phyloP scores from a whole-genome alignment of 2,797 vertebrate genomes.

The Aulostomus chinensis region DNA sequence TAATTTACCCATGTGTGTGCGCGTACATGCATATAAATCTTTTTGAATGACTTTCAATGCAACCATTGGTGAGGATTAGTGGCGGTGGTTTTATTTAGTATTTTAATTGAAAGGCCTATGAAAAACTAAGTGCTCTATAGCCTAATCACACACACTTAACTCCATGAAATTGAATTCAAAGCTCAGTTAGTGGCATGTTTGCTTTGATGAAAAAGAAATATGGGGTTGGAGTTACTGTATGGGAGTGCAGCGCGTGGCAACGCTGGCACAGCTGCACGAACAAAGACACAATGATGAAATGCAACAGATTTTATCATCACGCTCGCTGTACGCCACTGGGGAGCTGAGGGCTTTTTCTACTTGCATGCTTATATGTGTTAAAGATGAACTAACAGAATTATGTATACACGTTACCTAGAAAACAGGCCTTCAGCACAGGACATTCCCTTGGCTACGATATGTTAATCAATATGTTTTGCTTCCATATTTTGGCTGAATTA shows the following conservation, averaged over 20 bases:
- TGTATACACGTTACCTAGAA: slow-evolving; percentile 54
- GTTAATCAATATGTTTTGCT: slow-evolving; percentile 46
- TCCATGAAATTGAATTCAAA: slow-evolving; percentile 18
- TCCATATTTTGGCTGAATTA: slow-evolving; percentile 16
- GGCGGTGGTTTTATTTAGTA: slow-evolving; percentile 32
- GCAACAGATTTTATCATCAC: slow-evolving; percentile 53
- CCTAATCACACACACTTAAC: slow-evolving; percentile 36
- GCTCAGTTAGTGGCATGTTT: slow-evolving; percentile 7
- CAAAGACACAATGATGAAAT: slow-evolving; percentile 55
- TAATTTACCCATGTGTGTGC: slow-evolving; percentile 14
- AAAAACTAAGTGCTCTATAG: slow-evolving; percentile 30
- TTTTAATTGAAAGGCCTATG: slow-evolving; percentile 41
- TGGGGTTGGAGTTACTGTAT: slow-evolving; percentile 21
- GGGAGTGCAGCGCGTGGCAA: slow-evolving; percentile 12
- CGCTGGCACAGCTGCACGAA: slow-evolving; percentile 55
- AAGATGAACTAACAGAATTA: slow-evolving; percentile 59
- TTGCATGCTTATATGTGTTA: slow-evolving; percentile 19
- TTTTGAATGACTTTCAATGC: slow-evolving; percentile 15
- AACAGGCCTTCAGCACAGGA: slow-evolving; percentile 40
- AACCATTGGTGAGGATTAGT: slow-evolving; percentile 33
- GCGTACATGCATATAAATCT: neutral
- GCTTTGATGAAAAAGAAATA: slow-evolving; percentile 52
- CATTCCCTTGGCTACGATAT: slow-evolving; percentile 39
- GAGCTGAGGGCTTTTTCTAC: slow-evolving; percentile 5
- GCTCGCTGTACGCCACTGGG: slow-evolving; percentile 15